Percentiles rank a stretch among this genome's conserved stretches.
Conservation (phyloP, 2,888 invertebrate species). For the Trissoscelio sp. region DNA sequence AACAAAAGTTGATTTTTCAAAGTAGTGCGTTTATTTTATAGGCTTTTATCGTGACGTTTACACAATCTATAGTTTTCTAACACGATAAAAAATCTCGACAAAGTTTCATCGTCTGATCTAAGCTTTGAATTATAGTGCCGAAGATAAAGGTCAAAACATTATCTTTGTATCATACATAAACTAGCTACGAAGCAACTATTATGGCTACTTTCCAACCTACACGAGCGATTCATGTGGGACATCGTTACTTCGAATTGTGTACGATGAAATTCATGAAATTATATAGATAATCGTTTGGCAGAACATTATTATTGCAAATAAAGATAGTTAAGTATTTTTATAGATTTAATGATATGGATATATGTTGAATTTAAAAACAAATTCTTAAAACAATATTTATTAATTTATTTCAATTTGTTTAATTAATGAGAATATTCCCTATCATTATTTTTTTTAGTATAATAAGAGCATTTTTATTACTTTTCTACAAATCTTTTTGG, state of each 20-base stretch:
- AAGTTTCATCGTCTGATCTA: conserved; percentile 36
- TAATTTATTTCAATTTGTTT: too few relatives aligned
- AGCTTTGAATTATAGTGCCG: conserved; percentile 31
- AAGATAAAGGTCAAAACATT: conserved; percentile 53
- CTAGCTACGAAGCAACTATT: conserved; percentile 49
- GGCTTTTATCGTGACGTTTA: background rate
- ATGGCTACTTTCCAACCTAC: conserved; percentile 59
- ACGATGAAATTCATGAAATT: conserved; percentile 35
- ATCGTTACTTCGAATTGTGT: conserved; percentile 19
- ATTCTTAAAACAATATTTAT: too few relatives aligned
- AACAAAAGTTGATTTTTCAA: too few relatives aligned
- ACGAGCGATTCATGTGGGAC: conserved; percentile 42
- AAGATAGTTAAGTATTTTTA: conserved; percentile 1
- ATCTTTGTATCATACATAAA: conserved; percentile 55
- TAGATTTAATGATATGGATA: background rate
- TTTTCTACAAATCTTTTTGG: too few relatives aligned
- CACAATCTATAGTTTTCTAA: background rate
- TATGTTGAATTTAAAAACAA: too few relatives aligned
- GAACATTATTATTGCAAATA: conserved; percentile 18
- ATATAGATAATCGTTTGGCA: conserved; percentile 40
- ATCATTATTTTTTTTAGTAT: too few relatives aligned
- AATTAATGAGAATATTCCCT: too few relatives aligned
- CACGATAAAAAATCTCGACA: conserved; percentile 15
- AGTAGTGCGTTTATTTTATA: too few relatives aligned
- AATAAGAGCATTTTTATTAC: too few relatives aligned